A percentile compares a stretch with the other conserved stretches of the same genome.
These are phyloP conservation scores for Nymphalis io DNA, from an alignment of 1,140 invertebrate species.

Conservation along the genomic window DNA sequence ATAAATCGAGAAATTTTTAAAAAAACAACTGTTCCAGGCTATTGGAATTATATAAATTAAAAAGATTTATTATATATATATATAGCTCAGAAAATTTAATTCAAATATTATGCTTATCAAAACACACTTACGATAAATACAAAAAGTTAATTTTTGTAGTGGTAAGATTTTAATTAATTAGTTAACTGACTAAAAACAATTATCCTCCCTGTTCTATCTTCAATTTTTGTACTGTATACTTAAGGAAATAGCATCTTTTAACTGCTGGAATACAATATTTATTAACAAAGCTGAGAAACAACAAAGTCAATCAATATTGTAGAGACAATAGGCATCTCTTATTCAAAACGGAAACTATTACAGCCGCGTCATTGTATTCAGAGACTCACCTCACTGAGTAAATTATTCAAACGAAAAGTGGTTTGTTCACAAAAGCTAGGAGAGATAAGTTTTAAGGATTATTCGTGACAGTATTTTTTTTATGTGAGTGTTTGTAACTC, in stretches of 20 bases:
- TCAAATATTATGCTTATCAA: too few relatives aligned
- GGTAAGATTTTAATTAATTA: too few relatives aligned
- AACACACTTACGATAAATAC: too few relatives aligned
- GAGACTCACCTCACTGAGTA: slow-evolving; percentile 65
- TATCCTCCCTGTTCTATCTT: too few relatives aligned
- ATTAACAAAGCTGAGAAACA: slow-evolving; percentile 44
- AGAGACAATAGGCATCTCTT: slow-evolving; percentile 75
- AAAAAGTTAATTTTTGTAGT: too few relatives aligned
- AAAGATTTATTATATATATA: too few relatives aligned
- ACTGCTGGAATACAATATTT: slow-evolving; percentile 21
- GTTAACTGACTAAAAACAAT: too few relatives aligned
- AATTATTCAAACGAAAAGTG: slow-evolving; percentile 76
- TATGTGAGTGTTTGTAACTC: slow-evolving; percentile 43
- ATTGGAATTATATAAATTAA: too few relatives aligned
- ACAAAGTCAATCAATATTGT: slow-evolving; percentile 73
- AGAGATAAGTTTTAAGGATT: slow-evolving; percentile 62
- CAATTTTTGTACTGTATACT: background rate
- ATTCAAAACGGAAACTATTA: slow-evolving; percentile 80
- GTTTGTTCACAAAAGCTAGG: slow-evolving; percentile 69
- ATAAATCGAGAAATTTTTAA: too few relatives aligned
- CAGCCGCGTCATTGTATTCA: slow-evolving; percentile 72
- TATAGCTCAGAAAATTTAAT: too few relatives aligned
- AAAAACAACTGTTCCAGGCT: too few relatives aligned
- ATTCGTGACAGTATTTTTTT: slow-evolving; percentile 51
- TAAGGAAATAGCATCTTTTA: background rate